phyloP scores from a whole-genome alignment of 2,797 vertebrate genomes.

The Pipistrellus pygmaeus region DNA sequence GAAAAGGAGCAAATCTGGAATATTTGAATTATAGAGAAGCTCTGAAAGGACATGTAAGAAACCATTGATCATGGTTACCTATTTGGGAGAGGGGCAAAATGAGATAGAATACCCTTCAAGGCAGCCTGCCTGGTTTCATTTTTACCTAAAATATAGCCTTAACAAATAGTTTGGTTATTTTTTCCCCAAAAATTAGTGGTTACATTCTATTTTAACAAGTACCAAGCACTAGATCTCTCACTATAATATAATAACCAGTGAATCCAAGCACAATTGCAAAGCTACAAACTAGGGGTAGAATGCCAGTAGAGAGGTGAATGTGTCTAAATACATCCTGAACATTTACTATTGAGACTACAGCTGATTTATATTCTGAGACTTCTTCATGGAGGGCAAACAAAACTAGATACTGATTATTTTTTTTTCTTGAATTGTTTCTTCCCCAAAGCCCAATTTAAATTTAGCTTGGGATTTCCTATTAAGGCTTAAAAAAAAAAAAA shows the following conservation, averaged over 20 bases:
- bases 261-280: constrained; percentile 1
- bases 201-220: background rate
- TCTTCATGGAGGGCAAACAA: constrained; percentile 51
- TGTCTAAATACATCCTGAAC: background rate
- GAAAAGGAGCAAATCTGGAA: background rate
- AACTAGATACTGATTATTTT: constrained; percentile 55
- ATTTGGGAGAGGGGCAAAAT: background rate
- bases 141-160: background rate
- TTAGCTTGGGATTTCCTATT: constrained; percentile 60
- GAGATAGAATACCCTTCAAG: background rate
- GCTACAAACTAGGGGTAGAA: background rate
- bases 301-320: background rate
- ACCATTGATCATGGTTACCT: background rate
- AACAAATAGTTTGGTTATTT: background rate
- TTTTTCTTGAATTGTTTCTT: constrained; percentile 59
- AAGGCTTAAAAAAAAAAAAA: background rate
- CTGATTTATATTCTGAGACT: constrained; percentile 35
- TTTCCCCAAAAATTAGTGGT: background rate
- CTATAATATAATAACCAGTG: background rate
- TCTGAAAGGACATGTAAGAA: background rate
- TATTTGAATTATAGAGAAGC: background rate
- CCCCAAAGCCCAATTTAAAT: constrained; percentile 55
- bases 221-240: background rate
- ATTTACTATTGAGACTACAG: background rate
- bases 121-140: background rate